A percentile compares a stretch with the other conserved stretches of the same genome.
phyloP scores from a whole-genome alignment of 1,140 invertebrate genomes.

The Drosophila yakuba region DNA sequence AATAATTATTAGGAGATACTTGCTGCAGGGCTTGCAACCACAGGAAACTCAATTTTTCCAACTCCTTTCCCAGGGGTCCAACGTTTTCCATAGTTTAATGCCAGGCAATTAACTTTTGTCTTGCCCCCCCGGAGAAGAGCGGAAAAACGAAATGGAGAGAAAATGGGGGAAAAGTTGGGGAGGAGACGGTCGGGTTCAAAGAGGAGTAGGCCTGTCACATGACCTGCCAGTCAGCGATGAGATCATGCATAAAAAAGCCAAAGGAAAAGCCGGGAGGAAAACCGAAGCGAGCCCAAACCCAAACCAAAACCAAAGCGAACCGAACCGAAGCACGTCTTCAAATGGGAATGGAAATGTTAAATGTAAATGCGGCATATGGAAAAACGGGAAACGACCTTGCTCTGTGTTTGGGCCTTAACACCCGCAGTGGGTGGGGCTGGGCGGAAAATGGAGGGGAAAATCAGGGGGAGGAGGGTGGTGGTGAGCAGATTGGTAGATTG shows the following conservation, averaged over 20 bases:
- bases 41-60: conserved; percentile 10
- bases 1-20: conserved; percentile 45
- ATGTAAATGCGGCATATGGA: conserved; percentile 79
- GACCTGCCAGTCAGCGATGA: conserved; percentile 78
- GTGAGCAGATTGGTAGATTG: conserved; percentile 55
- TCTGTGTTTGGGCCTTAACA: conserved; percentile 81
- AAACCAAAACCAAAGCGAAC: conserved; percentile 38
- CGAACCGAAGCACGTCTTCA: conserved; percentile 52
- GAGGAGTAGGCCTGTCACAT: conserved; percentile 45
- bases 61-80: conserved; percentile 30
- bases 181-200: background rate
- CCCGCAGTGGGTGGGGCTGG: conserved; percentile 23
- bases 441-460: background rate
- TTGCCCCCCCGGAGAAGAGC: conserved; percentile 39
- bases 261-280: conserved; percentile 48
- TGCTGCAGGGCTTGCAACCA: conserved; percentile 13
- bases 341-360: conserved; percentile 77
- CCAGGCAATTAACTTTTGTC: conserved; percentile 81
- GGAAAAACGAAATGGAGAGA: conserved; percentile 7
- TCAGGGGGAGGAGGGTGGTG: background rate
- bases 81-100: conserved; percentile 79
- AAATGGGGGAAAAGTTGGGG: conserved; percentile 2
- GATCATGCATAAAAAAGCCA: conserved; percentile 80
- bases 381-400: conserved; percentile 73
- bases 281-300: conserved; percentile 11